Base-by-base conservation (phyloP, 2,113 vertebrate genomes). In the Cyrtonyx montezumae region DNA sequence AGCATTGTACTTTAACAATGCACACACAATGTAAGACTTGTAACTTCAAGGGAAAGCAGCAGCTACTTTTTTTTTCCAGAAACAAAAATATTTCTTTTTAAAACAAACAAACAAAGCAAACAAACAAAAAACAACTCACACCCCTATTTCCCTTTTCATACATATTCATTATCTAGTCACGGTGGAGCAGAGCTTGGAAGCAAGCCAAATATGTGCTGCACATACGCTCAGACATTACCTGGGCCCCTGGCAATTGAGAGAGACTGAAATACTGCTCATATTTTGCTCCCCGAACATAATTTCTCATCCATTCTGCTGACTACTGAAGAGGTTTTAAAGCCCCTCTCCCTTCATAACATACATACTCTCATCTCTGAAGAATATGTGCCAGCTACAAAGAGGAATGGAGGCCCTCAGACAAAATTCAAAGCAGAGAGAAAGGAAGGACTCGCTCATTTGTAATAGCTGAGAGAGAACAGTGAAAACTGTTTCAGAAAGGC, bases 231-330 rank as follows among this genome's bases (percentile, higher is more conserved):
- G 45, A 81, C 18, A n/a, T 58, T 90, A 91, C 89, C 84, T 90
- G 66, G 49, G 77, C 61, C 76, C 62, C 82, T 58, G 43, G 87
- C 79, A 84, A 67, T 4, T 46, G 53, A 74, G 28, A 93, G n/a
- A 95, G 65, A 75, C 85, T 88, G 73, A 94, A 95, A 90, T 78
- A 91, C 20, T 51, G 56, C 84, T 90, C 28, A 10, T 66, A 51
- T 70, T 92, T 90, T 68, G 61, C 25, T 71, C 51, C 61, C n/a
- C 0, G 0, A 80, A 74, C 2, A 6, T 48, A 26, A 85, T 75
- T 94, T 56, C 56, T 94, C n/a, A 5, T 68, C 61, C 4, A 1
- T 91, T 85, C 68, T 85, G 65, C 79, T 78, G 71, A 56, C 46
- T 79, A 56, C 4, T 61, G 81, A 56, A 89, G 65, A 71, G 68